Conservation (phyloP, 1,140 invertebrate genomes). For the Dendrolimus punctatus region DNA sequence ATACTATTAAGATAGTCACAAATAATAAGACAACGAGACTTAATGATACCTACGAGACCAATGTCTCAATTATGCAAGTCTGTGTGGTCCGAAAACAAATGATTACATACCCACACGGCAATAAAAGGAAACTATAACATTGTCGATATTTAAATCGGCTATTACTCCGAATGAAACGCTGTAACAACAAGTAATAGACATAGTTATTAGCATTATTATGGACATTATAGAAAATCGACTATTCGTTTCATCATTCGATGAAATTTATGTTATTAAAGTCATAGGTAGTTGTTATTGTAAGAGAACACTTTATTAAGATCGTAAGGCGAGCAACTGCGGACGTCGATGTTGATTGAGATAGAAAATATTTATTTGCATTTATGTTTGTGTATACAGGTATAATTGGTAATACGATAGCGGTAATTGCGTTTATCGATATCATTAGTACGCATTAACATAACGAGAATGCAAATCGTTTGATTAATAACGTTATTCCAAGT, state of each 20-base stretch:
- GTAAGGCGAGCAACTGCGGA: constrained; percentile 5
- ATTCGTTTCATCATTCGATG: constrained; percentile 35
- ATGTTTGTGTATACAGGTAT: constrained; percentile 2
- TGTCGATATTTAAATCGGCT: constrained; percentile 54
- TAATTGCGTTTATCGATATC: constrained; percentile 11
- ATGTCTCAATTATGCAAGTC: constrained; percentile 58
- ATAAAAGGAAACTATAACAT: constrained; percentile 50
- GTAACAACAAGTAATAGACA: constrained; percentile 51
- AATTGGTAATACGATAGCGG: constrained; percentile 5
- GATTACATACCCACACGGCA: constrained; percentile 42
- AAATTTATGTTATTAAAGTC: constrained; percentile 24
- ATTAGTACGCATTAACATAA: constrained; percentile 12
- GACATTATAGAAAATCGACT: constrained; percentile 39
- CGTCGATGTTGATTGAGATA: constrained; percentile 6
- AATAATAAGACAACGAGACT: constrained; percentile 26
- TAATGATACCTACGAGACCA: constrained; percentile 41
- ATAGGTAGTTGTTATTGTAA: constrained; percentile 14
- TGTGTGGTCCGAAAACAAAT: constrained; percentile 52
- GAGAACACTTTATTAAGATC: constrained; percentile 3
- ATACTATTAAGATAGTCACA: neutral
- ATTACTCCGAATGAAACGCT: constrained; percentile 51
- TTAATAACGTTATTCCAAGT: too few species aligned
- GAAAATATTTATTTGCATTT: constrained; percentile 6
- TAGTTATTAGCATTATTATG: constrained; percentile 49
- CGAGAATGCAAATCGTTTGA: constrained; percentile 3